phyloP scores from a whole-genome alignment of 2,888 invertebrate species.

The Thera britannica region DNA sequence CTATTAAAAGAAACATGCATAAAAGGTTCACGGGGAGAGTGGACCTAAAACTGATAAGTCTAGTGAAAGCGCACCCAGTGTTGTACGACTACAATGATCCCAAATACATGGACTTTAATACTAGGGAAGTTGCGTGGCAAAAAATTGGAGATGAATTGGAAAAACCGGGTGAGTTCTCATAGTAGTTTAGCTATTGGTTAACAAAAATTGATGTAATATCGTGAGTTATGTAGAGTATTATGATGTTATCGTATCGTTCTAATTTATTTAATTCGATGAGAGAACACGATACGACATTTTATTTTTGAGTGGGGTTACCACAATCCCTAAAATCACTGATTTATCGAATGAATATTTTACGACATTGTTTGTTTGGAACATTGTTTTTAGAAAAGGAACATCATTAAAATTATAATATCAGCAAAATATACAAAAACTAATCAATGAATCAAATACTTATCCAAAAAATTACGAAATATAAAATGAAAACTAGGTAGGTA shows the following conservation, averaged over 20 bases:
- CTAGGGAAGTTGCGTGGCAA: conserved; percentile 77
- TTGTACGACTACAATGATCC: conserved; percentile 68
- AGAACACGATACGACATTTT: conserved; percentile 29
- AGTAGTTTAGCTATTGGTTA: background rate
- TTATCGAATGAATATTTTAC: conserved; percentile 21
- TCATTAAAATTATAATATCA: too few relatives aligned
- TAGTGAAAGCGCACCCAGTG: conserved; percentile 67
- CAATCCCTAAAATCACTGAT: conserved; percentile 18
- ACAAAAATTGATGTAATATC: conserved; percentile 41
- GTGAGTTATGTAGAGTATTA: conserved; percentile 11
- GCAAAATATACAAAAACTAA: too few relatives aligned
- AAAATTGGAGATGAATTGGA: conserved; percentile 75
- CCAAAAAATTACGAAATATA: too few relatives aligned
- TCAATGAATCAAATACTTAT: too few relatives aligned
- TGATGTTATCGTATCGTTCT: conserved; percentile 20
- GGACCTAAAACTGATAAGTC: conserved; percentile 64
- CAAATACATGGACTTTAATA: conserved; percentile 76
- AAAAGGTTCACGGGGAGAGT: conserved; percentile 63
- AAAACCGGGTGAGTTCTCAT: conserved; percentile 64
- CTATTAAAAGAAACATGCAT: conserved; percentile 33
- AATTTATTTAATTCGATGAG: conserved; percentile 22
- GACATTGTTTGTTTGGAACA: too few relatives aligned
- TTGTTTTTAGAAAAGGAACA: too few relatives aligned
- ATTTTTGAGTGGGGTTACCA: conserved; percentile 27
- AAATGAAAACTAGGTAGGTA: too few relatives aligned